Base-by-base conservation (phyloP, 2,888 invertebrate species). In the Hofmannophila pseudospretella region DNA sequence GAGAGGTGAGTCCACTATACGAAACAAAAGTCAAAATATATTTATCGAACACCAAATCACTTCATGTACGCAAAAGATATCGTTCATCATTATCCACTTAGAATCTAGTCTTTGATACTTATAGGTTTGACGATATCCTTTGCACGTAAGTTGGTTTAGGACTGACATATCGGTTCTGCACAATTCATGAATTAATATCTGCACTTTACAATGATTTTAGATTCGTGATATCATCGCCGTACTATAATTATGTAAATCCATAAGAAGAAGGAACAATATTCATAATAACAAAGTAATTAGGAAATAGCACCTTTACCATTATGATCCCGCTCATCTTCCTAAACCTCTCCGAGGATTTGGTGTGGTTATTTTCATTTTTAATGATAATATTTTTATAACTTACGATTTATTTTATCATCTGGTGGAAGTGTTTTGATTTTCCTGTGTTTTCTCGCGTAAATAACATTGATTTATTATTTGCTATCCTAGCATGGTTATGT, bases 1-100 rank as follows among this genome's bases (percentile, higher is more conserved):
- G 97, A 98, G 89, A 97, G 97, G 98, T 98, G 92, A 92, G 94
- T 91, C 80, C 67, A 49, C 54, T 42, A 40, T 39, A 37, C 41
- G 47, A 51, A 53, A 51, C 48, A 49, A 47, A 27, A 45, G 41
- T 42, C 36, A 41, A 44, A 40, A 49, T 45, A 53, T 58, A 52
- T 49, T 58, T 62, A 67, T 65, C 56, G 55, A 72, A 78, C 77
- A 81, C 79, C 74, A 77, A 76, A 76, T 78, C 76, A 77, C 72
- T 71, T 70, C 65, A 71, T 70, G 54, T 58, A 51, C 57, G 70
- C 76, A 71, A 76, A 75, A 75, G 77, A 77, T 74, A 74, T 77
- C 73, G 69, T 70, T 58, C 36, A 39, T n/a, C 49, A 44, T 28
- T 9, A 8, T 13, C 19, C n/a, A 32, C 29, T 16, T 16, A 3